Evolutionary conservation across 1,140 invertebrate genomes (phyloP), one percentile per base, ranked within the genome.

Genomic region (Lepidostoma basale): DNA sequence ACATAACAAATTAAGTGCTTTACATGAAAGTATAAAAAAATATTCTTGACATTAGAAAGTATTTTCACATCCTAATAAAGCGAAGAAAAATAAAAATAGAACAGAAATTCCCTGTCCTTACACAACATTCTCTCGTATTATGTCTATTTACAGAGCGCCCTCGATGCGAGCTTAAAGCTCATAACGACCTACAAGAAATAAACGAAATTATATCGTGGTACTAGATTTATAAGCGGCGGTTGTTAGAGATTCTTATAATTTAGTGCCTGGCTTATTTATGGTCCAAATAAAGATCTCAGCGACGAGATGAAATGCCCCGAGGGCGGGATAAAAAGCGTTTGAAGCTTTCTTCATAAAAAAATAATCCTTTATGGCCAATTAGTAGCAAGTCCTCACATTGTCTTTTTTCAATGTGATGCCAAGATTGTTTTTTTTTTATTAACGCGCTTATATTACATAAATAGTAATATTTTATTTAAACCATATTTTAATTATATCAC

Each of bases 241-340:
- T 54, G 49, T 54, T 36, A 36, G 49, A 54, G 49, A 54, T 16
- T 3, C n/a, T 54, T 54, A 54, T 54, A 54, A 54, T 54, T 54
- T 54, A 54, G 26, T 54, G 26, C 12, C 25, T 9, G 25, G 5
- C 1, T 54, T 28, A 54, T 54, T 54, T 54, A 54, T 54, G 49
- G 26, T 14, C 26, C 49, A 14, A 30, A 54, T 54, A 54, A 54
- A 54, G 26, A 54, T 54, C 49, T 54, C 49, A 54, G 30, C 49
- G 49, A 54, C 23, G 49, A 16, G 49, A 54, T 30, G 26, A 33
- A 28, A 30, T 54, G 30, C 14, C 14, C 26, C 25, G 12, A 30
- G 6, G 8, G 16, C 14, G 30, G 2, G 49, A 54, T 23, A 54
- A 33, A 30, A 54, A 18, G 14, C 30, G 30, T 28, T 28, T 54